Percentiles rank a stretch among this genome's conserved stretches.
phyloP scores from a whole-genome alignment of 2,888 invertebrate genomes.

The Leucozona laternaria region DNA sequence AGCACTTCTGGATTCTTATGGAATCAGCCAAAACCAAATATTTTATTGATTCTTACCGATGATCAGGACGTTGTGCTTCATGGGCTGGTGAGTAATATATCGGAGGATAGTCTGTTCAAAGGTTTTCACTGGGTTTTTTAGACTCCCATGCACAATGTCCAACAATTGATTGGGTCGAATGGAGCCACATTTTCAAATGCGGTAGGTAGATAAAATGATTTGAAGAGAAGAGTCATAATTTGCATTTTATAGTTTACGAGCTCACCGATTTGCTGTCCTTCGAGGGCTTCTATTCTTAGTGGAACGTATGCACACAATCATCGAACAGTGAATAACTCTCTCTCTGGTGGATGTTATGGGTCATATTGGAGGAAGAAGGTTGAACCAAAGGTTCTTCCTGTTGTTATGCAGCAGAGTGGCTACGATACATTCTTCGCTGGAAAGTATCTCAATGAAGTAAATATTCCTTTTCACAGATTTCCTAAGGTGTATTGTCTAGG shows the following conservation, averaged over 20 bases:
- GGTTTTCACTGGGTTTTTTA: constrained; percentile 82
- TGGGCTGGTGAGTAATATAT: constrained; percentile 88
- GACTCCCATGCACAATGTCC: constrained; percentile 88
- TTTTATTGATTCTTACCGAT: constrained; percentile 92
- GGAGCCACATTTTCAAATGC: constrained; percentile 90
- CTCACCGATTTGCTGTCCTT: constrained; percentile 95
- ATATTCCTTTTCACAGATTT: not conserved
- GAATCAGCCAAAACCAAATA: constrained; percentile 85
- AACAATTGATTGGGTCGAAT: constrained; percentile 86
- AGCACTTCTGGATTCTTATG: constrained; percentile 54
- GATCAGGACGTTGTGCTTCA: constrained; percentile 93
- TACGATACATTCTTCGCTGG: constrained; percentile 96
- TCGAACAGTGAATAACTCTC: constrained; percentile 90
- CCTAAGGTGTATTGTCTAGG: not conserved
- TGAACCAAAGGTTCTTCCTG: constrained; percentile 89
- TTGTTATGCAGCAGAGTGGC: constrained; percentile 86
- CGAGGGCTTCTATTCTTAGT: constrained; percentile 93
- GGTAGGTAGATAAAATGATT: constrained; percentile 86
- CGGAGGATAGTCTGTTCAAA: not conserved
- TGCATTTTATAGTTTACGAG: constrained; percentile 88
- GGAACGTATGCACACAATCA: constrained; percentile 94
- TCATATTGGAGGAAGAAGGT: constrained; percentile 87
- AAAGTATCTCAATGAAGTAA: constrained; percentile 95
- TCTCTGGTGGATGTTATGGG: constrained; percentile 91
- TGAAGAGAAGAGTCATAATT: not conserved